phyloP scores from a whole-genome alignment of 2,113 vertebrate genomes.

The Galemys pyrenaicus region DNA sequence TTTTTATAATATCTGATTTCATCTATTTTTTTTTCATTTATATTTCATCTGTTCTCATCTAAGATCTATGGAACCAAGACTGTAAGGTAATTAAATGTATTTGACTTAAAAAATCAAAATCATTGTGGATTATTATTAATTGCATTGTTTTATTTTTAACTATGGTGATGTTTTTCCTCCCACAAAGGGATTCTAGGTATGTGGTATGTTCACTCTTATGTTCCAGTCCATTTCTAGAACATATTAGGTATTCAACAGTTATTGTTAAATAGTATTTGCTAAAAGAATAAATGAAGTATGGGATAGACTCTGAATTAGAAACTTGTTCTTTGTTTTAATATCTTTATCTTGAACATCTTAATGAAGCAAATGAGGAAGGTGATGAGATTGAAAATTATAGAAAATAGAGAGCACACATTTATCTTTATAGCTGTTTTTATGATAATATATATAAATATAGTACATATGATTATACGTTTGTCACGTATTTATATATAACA shows the following conservation, averaged over 20 bases:
- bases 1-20: neutral
- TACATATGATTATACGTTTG: neutral
- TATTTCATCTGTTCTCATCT: neutral
- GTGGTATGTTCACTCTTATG: neutral
- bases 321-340: neutral
- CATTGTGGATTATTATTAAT: neutral
- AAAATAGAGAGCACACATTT: neutral
- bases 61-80: neutral
- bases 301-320: neutral
- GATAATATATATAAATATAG: neutral
- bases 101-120: neutral
- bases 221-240: neutral
- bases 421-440: neutral
- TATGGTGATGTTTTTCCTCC: neutral
- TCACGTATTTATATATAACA: neutral
- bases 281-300: conserved; percentile 4
- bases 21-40: no score
- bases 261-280: neutral
- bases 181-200: neutral
- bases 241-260: neutral
- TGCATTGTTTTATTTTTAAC: neutral
- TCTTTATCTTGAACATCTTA: neutral
- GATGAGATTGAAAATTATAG: neutral
- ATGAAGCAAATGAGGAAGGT: neutral
- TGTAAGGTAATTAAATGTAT: neutral